Base-by-base conservation (phyloP, 1,140 invertebrate species). In the Nasonia vitripennis region DNA sequence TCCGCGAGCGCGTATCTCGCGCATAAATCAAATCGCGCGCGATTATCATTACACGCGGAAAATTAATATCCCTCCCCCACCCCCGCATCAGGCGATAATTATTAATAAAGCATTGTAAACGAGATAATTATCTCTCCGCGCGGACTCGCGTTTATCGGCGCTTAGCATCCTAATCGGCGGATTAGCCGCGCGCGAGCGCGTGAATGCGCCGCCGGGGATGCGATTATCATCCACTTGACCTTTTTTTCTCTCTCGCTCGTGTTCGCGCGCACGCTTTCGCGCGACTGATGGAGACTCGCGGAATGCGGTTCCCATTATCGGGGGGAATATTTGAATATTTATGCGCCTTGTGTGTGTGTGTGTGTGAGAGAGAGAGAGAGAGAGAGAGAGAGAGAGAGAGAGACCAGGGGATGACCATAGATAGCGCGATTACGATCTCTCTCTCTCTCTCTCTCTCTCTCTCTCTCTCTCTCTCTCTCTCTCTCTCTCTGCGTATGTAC, bases 301-400 rank as follows among this genome's bases (percentile, higher is more conserved):
- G 74, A 75, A 75, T 75, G 74, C 20, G 51, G 14, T 37, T 34
- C 41, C 71, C n/a, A 75, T 67, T 74, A 82, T 82, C 71, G 45
- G 23, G 74, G 27, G 20, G 20, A 34, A 74, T 82, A 83, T 84
- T 84, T 84, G 75, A 78, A 84, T 84, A 84, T 84, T 78, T 84
- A 84, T 84, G 41, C 34, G n/a, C 17, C 71, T 11, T 6, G 34
- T 37, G 34, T 37, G 34, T 37, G 2, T 37, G 34, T 37, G 34
- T 34, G 34, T 34, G 34, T 34, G 34, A 2, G 34, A 2, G 34
- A 34, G 34, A 34, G 34, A 34, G n/a, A n/a, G n/a, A n/a, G n/a
- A n/a, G n/a, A n/a, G n/a, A n/a, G n/a, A n/a, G n/a, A n/a, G n/a
- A n/a, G n/a, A n/a, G n/a, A 9, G 5, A 55, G n/a, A 37, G 37